A percentile compares a stretch with the other conserved stretches of the same genome.
Conservation (phyloP, 2,797 vertebrate genomes). For the Uromys caudimaculatus region DNA sequence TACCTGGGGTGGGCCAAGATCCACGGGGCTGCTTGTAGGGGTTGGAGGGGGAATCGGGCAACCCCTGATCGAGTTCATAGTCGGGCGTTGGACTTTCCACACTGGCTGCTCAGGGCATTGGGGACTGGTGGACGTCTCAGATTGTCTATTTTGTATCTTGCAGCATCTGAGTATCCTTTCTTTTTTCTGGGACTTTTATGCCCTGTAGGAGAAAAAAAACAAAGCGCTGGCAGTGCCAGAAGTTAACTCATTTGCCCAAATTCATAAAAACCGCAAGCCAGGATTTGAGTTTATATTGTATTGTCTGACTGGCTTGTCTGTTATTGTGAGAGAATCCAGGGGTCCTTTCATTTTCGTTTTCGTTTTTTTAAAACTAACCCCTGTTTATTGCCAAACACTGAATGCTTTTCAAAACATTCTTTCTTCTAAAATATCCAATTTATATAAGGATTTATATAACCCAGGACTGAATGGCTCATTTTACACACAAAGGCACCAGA, state of each 20-base stretch:
- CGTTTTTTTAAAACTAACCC: background rate
- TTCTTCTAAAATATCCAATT: background rate
- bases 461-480: background rate
- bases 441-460: background rate
- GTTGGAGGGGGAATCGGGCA: background rate
- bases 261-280: background rate
- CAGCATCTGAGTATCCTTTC: background rate
- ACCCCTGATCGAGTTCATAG: background rate
- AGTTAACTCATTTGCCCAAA: slow-evolving; percentile 45
- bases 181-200: background rate
- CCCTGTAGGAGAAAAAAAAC: slow-evolving; percentile 37
- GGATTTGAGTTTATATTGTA: background rate
- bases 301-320: background rate
- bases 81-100: background rate
- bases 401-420: background rate
- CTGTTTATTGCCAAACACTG: background rate
- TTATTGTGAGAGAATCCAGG: slow-evolving; percentile 1
- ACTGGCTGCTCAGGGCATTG: background rate
- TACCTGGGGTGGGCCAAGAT: slow-evolving; percentile 66
- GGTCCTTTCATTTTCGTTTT: background rate
- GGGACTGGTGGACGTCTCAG: background rate
- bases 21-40: background rate
- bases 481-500: background rate
- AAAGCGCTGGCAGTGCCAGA: background rate
- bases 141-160: background rate